Conservation (phyloP, 1,140 invertebrate genomes). For the Neodiprion lecontei region DNA sequence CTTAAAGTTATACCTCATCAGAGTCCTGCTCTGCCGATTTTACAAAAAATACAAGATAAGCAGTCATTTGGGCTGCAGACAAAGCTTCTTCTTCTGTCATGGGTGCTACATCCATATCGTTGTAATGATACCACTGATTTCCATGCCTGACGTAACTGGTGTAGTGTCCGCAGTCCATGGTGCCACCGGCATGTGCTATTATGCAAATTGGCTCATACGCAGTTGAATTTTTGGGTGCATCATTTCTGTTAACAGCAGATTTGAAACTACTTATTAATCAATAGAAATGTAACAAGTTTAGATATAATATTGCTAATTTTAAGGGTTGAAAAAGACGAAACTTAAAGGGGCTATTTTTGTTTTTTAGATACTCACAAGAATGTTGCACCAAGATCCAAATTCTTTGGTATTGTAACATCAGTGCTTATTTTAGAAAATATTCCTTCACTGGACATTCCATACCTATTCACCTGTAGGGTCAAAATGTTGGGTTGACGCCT, state of each 20-base stretch:
- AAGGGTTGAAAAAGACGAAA: not conserved
- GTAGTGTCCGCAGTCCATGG: slow-evolving; percentile 52
- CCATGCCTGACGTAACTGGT: slow-evolving; percentile 50
- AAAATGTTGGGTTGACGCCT: slow-evolving; percentile 46
- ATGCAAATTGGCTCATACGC: slow-evolving; percentile 47
- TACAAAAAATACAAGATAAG: slow-evolving; percentile 50
- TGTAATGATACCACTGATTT: slow-evolving; percentile 50
- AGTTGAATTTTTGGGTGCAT: slow-evolving; percentile 23
- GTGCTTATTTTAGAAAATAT: slow-evolving; percentile 47
- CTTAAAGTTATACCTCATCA: not conserved
- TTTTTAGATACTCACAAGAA: slow-evolving; percentile 39
- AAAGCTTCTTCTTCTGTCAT: slow-evolving; percentile 45
- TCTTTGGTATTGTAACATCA: slow-evolving; percentile 42
- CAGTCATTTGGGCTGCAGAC: slow-evolving; percentile 43
- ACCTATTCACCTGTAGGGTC: slow-evolving; percentile 50
- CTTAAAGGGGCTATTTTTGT: not conserved
- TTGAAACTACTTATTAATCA: not conserved
- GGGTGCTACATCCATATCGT: slow-evolving; percentile 46
- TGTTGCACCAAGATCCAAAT: slow-evolving; percentile 36
- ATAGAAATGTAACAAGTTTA: not conserved
- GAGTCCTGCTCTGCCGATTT: slow-evolving; percentile 15
- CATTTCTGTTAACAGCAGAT: slow-evolving; percentile 31
- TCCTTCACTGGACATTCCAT: slow-evolving; percentile 43
- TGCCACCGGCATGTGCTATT: slow-evolving; percentile 50
- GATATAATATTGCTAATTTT: not conserved